phyloP scores from a whole-genome alignment of 1,140 invertebrate species.

The Penaeus indicus region DNA sequence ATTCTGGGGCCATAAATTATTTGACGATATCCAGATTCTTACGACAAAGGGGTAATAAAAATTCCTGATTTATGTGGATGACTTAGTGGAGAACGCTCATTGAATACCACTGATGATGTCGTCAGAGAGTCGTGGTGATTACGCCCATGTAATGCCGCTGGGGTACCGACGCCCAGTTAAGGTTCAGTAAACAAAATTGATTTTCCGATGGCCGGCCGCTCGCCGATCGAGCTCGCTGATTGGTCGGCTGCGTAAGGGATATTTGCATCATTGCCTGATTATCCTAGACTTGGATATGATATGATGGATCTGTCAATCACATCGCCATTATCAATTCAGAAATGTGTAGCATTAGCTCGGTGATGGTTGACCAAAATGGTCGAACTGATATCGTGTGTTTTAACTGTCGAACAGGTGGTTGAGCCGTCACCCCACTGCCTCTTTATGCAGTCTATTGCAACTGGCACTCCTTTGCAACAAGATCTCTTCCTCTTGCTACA shows the following conservation, averaged over 20 bases:
- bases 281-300: constrained; percentile 41
- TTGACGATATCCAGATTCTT: constrained; percentile 46
- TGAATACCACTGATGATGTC: constrained; percentile 62
- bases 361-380: no score
- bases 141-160: constrained; percentile 15
- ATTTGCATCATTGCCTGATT: constrained; percentile 58
- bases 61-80: constrained; percentile 61
- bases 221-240: neutral
- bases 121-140: constrained; percentile 24
- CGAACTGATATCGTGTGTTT: no score
- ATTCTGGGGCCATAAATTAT: constrained; percentile 49
- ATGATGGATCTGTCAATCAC: constrained; percentile 51
- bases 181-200: neutral
- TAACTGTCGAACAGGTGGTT: no score
- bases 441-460: no score
- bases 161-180: neutral
- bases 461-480: no score
- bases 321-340: constrained; percentile 46
- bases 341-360: constrained; percentile 36
- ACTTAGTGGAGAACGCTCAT: constrained; percentile 47
- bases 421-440: no score
- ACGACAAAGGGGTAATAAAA: constrained; percentile 54
- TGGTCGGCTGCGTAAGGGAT: neutral
- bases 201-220: neutral
- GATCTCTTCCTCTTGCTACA: no score